Evolutionary conservation across 2,113 vertebrate species (phyloP), one percentile per base, ranked within the genome.

Genomic region (Catharus fuscescens): DNA sequence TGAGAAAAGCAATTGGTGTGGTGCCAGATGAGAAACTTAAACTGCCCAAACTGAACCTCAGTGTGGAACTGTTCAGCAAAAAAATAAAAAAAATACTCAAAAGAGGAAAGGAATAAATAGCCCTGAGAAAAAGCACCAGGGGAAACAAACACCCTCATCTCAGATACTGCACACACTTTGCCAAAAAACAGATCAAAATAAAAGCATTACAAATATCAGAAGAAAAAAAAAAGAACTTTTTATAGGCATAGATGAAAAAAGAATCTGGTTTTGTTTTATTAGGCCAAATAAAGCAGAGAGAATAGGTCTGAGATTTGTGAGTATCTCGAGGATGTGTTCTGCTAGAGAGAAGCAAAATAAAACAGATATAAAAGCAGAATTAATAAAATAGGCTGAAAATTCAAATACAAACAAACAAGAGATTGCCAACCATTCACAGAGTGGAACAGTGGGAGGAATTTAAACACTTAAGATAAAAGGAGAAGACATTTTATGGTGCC

Each of bases 341-440:
- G 42, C 36, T 42, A 82, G 14, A 81, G 66, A 18, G n/a, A 71
- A 64, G 6, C 16, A 52, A 56, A 59, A 57, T 18, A 44, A 26
- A 60, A 17, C 24, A 82, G 23, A 78, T 44, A 47, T 19, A 90
- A 40, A 85, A 82, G 66, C 0, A 88, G 45, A 45, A 31, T 32
- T 57, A 86, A 79, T 56, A 48, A 92, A 92, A 91, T 2, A 69
- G 38, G 85, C 59, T 92, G 82, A 89, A 94, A 95, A 72, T 72
- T 60, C 40, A 50, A 87, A 77, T 32, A 0, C 59, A 80, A 95
- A 19, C 76, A 48, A 93, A 56, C 21, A 40, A 45, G 84, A 64
- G 36, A 80, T 31, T 91, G 62, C 70, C 81, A 93, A 10, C 40
- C 59, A 61, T 59, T 82, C 81, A 19, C 5, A 73, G 0, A 82